phyloP scores from a whole-genome alignment of 1,140 invertebrate species.

The Oreohelix idahoensis region DNA sequence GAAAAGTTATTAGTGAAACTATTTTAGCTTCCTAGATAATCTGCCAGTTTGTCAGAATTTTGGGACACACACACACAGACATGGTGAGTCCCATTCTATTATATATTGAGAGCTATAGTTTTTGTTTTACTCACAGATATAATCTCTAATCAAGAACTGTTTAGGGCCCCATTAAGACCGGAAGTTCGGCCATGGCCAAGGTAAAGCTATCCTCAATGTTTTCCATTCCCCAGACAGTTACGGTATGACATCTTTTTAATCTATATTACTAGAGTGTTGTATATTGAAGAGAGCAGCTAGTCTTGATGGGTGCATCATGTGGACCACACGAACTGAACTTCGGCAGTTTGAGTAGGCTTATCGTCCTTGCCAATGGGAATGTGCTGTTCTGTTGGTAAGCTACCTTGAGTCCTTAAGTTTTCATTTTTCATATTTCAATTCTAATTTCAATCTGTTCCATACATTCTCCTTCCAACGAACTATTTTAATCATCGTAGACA shows the following conservation, averaged over 20 bases:
- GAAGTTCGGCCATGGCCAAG: background rate
- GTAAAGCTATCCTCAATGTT: background rate
- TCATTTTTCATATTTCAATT: too few relatives aligned
- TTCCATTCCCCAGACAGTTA: background rate
- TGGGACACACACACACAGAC: too few relatives aligned
- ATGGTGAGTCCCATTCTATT: too few relatives aligned
- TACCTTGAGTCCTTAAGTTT: too few relatives aligned
- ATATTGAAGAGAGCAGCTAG: background rate
- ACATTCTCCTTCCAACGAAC: too few relatives aligned
- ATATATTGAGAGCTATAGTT: too few relatives aligned
- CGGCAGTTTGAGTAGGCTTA: background rate
- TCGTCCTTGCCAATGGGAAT: constrained; percentile 6
- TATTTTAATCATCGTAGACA: too few relatives aligned
- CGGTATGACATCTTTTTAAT: background rate
- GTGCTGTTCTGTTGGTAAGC: constrained; percentile 9
- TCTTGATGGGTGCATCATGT: constrained; percentile 6
- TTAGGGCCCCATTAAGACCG: background rate
- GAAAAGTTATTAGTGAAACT: too few relatives aligned
- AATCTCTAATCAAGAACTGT: background rate
- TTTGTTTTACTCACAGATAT: too few relatives aligned
- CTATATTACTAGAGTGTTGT: background rate
- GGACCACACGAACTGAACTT: background rate
- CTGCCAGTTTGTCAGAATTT: too few relatives aligned
- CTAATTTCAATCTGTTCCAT: too few relatives aligned
- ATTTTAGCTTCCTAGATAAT: too few relatives aligned